Conservation (phyloP, 2,113 vertebrate genomes). For the Laterallus jamaicensis region DNA sequence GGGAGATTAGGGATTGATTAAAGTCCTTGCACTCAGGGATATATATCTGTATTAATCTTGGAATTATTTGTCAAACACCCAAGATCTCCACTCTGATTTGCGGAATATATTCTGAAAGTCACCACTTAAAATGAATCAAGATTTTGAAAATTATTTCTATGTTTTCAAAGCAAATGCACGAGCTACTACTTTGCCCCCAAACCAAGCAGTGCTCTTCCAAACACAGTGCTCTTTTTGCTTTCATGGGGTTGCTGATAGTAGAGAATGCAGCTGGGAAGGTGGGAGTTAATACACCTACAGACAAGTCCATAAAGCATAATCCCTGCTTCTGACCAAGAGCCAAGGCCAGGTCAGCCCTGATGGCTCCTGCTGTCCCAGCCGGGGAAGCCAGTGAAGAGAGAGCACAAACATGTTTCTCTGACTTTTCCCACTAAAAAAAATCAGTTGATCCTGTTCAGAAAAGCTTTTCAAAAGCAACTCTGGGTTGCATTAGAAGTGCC, state of each 20-base stretch:
- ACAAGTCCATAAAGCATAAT: neutral
- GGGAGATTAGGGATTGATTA: constrained; percentile 54
- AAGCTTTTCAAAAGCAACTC: neutral
- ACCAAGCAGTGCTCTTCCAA: neutral
- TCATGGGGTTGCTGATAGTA: neutral
- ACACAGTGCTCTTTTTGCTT: neutral
- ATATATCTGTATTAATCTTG: constrained; percentile 23
- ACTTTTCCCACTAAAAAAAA: neutral
- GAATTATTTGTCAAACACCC: constrained; percentile 13
- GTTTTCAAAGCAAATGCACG: neutral
- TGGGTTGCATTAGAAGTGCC: neutral
- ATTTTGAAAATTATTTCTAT: neutral
- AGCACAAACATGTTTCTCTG: neutral
- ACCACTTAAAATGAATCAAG: neutral
- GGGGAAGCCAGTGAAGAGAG: neutral
- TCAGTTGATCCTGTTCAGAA: neutral
- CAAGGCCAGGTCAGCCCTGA: neutral
- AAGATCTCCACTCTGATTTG: neutral
- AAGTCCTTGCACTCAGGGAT: constrained; percentile 18
- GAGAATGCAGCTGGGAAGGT: neutral
- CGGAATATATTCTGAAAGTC: constrained; percentile 21
- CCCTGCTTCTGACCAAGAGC: neutral
- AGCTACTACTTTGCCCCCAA: neutral
- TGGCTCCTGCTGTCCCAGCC: neutral
- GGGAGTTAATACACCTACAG: neutral